Conservation (phyloP, 2,797 vertebrate species). For the Acomys russatus region DNA sequence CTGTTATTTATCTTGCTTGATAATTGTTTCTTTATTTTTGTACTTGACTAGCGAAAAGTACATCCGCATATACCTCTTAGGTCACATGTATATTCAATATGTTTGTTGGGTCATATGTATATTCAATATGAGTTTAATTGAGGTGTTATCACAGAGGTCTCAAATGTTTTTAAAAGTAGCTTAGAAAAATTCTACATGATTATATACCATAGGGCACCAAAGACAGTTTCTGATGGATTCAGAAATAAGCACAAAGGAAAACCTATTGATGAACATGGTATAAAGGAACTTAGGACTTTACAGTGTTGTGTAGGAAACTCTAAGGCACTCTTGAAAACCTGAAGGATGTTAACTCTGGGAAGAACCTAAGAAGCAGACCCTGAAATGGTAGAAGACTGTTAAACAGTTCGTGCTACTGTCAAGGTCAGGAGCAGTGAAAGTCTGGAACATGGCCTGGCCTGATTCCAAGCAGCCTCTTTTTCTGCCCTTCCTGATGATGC, state of each 20-base stretch:
- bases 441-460: background rate
- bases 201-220: background rate
- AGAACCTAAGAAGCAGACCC: background rate
- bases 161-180: background rate
- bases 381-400: background rate
- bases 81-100: background rate
- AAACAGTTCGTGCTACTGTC: background rate
- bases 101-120: background rate
- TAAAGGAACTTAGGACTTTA: background rate
- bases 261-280: background rate
- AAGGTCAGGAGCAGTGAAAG: background rate
- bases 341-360: background rate
- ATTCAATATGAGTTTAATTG: background rate
- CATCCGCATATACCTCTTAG: background rate
- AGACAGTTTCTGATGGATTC: background rate
- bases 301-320: background rate
- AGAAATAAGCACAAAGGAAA: slow-evolving; percentile 22
- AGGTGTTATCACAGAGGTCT: background rate
- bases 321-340: background rate
- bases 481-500: background rate
- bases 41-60: background rate
- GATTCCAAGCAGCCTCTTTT: background rate
- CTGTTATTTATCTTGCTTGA: background rate
- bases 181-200: background rate
- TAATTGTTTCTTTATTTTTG: background rate